Evolutionary conservation across 2,797 vertebrate genomes (phyloP).

Genomic region (Sphaeramia orbicularis): DNA sequence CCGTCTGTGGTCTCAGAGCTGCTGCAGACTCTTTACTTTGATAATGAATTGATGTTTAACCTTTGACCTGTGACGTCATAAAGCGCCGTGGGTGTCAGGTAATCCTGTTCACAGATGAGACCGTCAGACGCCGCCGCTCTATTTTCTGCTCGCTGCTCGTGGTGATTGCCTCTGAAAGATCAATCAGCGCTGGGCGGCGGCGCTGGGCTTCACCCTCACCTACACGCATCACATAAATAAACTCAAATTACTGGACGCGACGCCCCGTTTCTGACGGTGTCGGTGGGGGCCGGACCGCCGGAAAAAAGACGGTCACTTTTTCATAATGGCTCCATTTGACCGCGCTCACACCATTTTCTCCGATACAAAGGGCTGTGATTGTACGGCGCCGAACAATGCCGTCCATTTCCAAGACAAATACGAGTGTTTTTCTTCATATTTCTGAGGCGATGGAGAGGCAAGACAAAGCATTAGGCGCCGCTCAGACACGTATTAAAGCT

Average conservation of each 20-base stretch:
- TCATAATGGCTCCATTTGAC: slow-evolving; percentile 59
- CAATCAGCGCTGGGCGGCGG: slow-evolving; percentile 57
- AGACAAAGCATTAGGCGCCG: slow-evolving; percentile 45
- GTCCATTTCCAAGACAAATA: slow-evolving; percentile 61
- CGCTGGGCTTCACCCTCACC: slow-evolving; percentile 42
- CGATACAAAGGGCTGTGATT: slow-evolving; percentile 45
- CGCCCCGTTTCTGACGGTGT: slow-evolving; percentile 21
- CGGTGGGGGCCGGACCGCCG: not conserved
- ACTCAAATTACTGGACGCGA: slow-evolving; percentile 58
- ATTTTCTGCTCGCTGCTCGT: slow-evolving; percentile 72
- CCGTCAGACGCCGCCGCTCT: slow-evolving; percentile 22
- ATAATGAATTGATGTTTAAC: rapidly evolving
- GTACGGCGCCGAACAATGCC: slow-evolving; percentile 11
- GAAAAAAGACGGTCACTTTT: slow-evolving; percentile 44
- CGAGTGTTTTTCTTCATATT: slow-evolving; percentile 63
- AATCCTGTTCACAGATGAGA: slow-evolving; percentile 55
- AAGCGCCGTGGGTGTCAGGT: slow-evolving; percentile 19
- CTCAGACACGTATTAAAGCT: slow-evolving; percentile 44
- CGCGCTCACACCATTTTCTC: slow-evolving; percentile 38
- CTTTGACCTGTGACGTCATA: slow-evolving; percentile 14
- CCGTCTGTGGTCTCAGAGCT: too few relatives aligned
- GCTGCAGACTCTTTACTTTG: too few relatives aligned
- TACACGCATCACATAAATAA: slow-evolving; percentile 70
- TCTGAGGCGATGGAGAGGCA: slow-evolving; percentile 59
- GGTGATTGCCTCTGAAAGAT: slow-evolving; percentile 76